A percentile compares a stretch with the other conserved stretches of the same genome.
phyloP scores from a whole-genome alignment of 1,140 invertebrate species.

The Mercenaria mercenaria region DNA sequence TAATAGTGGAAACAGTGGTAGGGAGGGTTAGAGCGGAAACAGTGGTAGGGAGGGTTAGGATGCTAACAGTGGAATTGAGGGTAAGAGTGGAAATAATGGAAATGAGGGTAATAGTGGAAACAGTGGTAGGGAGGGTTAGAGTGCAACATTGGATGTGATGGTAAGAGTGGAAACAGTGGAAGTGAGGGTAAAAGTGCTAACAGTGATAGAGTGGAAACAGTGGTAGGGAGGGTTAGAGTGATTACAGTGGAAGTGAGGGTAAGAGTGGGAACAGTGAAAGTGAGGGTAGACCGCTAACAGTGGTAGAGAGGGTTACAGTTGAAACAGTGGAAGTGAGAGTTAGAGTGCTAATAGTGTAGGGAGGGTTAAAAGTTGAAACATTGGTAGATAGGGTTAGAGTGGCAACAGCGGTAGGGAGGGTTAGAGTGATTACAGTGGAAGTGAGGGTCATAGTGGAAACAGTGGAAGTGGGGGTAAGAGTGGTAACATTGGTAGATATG shows the following conservation, averaged over 20 bases:
- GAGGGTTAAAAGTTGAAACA: too few species aligned
- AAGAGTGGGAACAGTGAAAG: conserved; percentile 63
- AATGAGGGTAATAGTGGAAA: conserved; percentile 58
- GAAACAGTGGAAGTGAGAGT: conserved; percentile 50
- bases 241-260: conserved; percentile 59
- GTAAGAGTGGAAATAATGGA: conserved; percentile 58
- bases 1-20: too few species aligned
- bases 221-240: too few species aligned
- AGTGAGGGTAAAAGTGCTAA: conserved; percentile 63
- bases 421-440: too few species aligned
- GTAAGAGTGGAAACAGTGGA: conserved; percentile 27
- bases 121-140: conserved; percentile 64
- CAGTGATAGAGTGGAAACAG: conserved; percentile 38
- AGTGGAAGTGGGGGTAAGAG: too few species aligned
- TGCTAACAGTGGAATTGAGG: too few species aligned
- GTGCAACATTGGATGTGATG: conserved; percentile 34
- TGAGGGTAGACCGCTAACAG: conserved; percentile 54
- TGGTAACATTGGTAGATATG: too few species aligned
- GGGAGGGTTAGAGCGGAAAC: too few species aligned
- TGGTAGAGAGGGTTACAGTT: conserved; percentile 38
- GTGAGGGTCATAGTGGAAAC: too few species aligned
- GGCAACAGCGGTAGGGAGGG: too few species aligned
- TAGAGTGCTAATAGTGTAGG: conserved; percentile 56
- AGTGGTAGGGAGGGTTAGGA: too few species aligned
- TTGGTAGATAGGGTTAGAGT: too few species aligned